Base-by-base conservation (phyloP, 2,888 invertebrate genomes). In the Oscheius sp. region DNA sequence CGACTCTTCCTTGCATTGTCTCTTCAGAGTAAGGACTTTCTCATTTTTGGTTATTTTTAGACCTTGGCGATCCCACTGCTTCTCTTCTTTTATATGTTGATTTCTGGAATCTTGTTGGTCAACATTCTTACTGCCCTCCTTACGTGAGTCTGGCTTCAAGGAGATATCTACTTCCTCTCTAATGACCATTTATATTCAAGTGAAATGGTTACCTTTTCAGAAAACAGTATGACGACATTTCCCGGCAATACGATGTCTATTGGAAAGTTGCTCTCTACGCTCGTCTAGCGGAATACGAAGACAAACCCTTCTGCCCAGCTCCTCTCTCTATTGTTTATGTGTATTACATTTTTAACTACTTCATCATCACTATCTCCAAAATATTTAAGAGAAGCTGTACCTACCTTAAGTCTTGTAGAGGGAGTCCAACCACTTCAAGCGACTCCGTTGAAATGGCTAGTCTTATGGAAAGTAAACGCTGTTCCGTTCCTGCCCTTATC, bases 91-190 rank as follows among this genome's bases (percentile, higher is more conserved):
- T 78, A 78, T 61, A 74, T 78, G 55, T 34, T 78, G 23, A 74
- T 76, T 37, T 78, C 78, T 0, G 73, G 76, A 61, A 75, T 78
- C 3, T 71, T 78, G 23, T 65, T 78, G 3, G 78, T 78, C 53
- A 78, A 78, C 42, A 45, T 78, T 37, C 70, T 78, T 57, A 78
- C 75, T n/a, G 74, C 78, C 42, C 73, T 78, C 46, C 71, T 78
- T 64, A 75, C 78, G 78, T 78, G 8, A 69, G 65, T 63, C 45
- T 17, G n/a, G n/a, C n/a, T n/a, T n/a, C n/a, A n/a, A n/a, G n/a
- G n/a, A n/a, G n/a, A n/a, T n/a, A n/a, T n/a, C n/a, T n/a, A n/a
- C n/a, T 17, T 37, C 39, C 39, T 15, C 46, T 46, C 33, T n/a
- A n/a, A n/a, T n/a, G n/a, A n/a, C n/a, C 10, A 12, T 57, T 29